phyloP scores from a whole-genome alignment of 2,797 vertebrate species.

The Pangasius larnaudii region DNA sequence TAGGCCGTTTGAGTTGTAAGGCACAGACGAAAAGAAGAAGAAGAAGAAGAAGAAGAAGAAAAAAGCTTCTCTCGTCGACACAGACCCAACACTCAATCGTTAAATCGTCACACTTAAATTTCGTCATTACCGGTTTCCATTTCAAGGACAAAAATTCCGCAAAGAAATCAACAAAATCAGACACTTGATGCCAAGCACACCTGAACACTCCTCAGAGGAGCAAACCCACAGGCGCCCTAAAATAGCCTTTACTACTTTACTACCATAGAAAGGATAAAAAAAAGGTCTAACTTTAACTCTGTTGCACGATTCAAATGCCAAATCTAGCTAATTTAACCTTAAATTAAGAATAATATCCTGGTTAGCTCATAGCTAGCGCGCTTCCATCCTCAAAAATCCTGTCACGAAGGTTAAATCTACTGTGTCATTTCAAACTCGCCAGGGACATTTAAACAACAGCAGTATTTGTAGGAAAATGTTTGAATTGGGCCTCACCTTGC shows the following conservation, averaged over 20 bases:
- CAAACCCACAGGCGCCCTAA: conserved; percentile 50
- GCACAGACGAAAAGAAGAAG: no score
- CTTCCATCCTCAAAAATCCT: neutral
- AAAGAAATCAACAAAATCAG: neutral
- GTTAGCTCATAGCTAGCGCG: neutral
- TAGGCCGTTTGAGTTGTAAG: neutral
- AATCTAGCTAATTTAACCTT: neutral
- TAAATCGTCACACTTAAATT: neutral
- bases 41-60: neutral
- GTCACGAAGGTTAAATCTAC: neutral
- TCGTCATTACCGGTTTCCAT: neutral
- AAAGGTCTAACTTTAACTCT: neutral
- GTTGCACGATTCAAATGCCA: neutral
- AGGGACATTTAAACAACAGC: neutral
- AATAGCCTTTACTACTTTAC: neutral
- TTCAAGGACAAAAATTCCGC: neutral
- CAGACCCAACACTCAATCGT: neutral
- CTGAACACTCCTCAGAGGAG: conserved; percentile 32
- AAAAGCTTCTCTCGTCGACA: neutral
- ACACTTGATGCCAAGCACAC: neutral
- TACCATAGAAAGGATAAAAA: neutral
- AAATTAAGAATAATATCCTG: neutral
- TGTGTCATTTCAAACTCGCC: neutral
- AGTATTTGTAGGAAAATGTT: neutral
- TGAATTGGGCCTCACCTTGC: conserved; percentile 47